Evolutionary conservation across 2,113 vertebrate species (phyloP), one percentile per base, ranked within the genome.

Genomic region (Oreochromis tanganicae): DNA sequence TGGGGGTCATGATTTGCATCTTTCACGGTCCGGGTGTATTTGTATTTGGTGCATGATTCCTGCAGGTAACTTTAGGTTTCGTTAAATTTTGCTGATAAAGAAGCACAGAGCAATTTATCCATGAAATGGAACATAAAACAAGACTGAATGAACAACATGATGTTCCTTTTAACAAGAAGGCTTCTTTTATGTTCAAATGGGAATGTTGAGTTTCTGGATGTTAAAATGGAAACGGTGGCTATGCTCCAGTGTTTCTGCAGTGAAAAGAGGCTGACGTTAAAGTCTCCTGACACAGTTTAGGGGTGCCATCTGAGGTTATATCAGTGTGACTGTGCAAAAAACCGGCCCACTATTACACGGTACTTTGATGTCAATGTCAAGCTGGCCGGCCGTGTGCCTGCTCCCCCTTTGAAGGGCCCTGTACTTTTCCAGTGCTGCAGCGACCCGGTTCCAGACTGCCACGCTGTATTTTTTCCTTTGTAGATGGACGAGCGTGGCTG

Each of bases 381-480:
- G 50, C 46, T 81, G 54, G 79, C 83, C 5, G 27, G 16, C 68
- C 12, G 2, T 88, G 38, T 52, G 71, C 10, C 3, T 21, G 3
- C 87, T 56, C 27, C 68, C 24, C 17, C 17, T 63, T 85, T 86
- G 29, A 84, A 91, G 48, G 55, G 71, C 81, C 78, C 41, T 79
- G 19, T 66, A n/a, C 38, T 83, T 93, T 92, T 91, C 83, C 87
- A 88, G 16, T 71, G 41, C 56, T 54, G 59, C 75, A 46, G 86
- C 84, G 83, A 88, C 87, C 79, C 48, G 52, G 41, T 92, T 95
- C 92, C 91, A 94, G 88, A 88, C 90, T 93, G 94, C 93, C 94
- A 95, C 90, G 92, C 91, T 93, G 92, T 91, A 88, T 92, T 94
- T 94, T 78, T 91, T 85, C 88, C 86, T 91, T 87, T 85, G 82